Base-by-base conservation (phyloP, 2,113 vertebrate genomes). In the Atherinomorus stipes region DNA sequence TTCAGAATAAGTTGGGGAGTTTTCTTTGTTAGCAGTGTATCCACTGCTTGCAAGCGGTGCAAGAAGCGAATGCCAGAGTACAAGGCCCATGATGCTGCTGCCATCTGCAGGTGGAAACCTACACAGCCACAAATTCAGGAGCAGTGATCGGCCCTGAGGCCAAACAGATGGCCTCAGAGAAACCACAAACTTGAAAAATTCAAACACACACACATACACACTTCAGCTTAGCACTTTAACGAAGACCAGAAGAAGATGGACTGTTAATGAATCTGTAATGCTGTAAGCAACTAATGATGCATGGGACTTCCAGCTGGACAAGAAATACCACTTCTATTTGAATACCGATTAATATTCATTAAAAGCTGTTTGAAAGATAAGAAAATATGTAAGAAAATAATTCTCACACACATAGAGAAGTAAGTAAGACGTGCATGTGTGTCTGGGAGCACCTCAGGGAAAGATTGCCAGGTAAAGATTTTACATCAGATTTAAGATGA, bases 61-160 rank as follows among this genome's bases (percentile, higher is more conserved):
- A 52, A 2, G 51, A 0, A n/a, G 21, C 1, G 18, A 34, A 25
- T 4, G 19, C 21, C 31, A 38, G 31, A 45, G 37, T 1, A 51
- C 16, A 12, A 71, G 19, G 22, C 57, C 54, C 1, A 37, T 66
- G 75, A 47, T 25, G 7, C 22, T 86, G 81, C 83, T 81, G 85
- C 85, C 88, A 90, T 81, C 90, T 90, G 56, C 74, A 61, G 90
- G 82, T 21, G 19, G 40, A 78, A 13, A 65, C 8, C 15, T 44
- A 59, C 19, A 80, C 11, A 61, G 16, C 54, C 21, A 76, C 37
- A 61, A 56, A 28, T 37, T 63, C 5, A 25, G 45, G 15, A 66
- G 26, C 8, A 11, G 0, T 25, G 1, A 10, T 58, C 22, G 22
- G 38, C 25, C 64, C 51, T 22, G 18, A 64, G 50, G 67, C 47